Percentiles rank a stretch among this genome's conserved stretches.
Conservation (phyloP, 2,113 vertebrate species). For the Centrocercus urophasianus region DNA sequence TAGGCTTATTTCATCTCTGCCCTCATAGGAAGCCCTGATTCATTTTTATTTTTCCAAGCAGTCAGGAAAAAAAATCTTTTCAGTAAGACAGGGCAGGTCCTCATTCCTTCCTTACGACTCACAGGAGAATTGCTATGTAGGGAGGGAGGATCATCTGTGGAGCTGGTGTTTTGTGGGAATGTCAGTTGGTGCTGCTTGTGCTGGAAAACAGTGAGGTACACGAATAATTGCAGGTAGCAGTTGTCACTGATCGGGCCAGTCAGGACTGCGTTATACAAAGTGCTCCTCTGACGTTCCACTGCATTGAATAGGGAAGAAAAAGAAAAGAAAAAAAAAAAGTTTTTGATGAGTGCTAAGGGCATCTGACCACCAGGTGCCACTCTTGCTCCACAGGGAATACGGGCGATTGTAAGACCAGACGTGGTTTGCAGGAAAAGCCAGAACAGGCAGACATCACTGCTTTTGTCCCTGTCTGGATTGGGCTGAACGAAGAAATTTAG, state of each 20-base stretch:
- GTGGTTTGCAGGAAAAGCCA: neutral
- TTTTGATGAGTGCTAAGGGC: neutral
- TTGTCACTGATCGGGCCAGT: neutral
- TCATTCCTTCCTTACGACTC: neutral
- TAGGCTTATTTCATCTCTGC: neutral
- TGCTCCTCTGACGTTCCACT: neutral
- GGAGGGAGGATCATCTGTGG: neutral
- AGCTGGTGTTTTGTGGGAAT: neutral
- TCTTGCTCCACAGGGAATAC: conserved; percentile 42
- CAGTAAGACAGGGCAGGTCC: neutral
- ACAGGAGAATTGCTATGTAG: neutral
- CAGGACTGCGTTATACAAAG: neutral
- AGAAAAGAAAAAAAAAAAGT: neutral
- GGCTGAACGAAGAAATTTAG: neutral
- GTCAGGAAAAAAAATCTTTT: neutral
- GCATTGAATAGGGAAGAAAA: neutral
- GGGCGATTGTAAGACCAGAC: neutral
- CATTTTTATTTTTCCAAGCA: neutral
- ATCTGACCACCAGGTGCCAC: conserved; percentile 59
- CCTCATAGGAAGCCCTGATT: neutral
- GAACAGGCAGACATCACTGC: neutral
- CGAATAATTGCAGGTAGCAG: neutral
- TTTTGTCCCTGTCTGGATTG: neutral
- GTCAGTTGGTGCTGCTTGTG: neutral
- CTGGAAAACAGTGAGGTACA: neutral